phyloP scores from a whole-genome alignment of 2,797 vertebrate species.

The Pangasius larnaudii region DNA sequence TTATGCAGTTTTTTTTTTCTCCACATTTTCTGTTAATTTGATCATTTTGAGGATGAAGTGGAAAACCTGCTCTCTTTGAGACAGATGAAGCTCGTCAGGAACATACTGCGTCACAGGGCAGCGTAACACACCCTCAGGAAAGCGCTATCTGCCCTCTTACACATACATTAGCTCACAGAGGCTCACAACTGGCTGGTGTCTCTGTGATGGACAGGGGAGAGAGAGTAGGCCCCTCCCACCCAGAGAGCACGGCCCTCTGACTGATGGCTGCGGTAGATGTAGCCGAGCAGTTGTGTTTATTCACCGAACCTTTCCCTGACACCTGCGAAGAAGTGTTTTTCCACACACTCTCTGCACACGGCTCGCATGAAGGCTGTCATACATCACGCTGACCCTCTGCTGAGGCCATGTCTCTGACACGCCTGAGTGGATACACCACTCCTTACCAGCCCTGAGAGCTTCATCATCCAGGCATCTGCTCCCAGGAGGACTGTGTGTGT shows the following conservation, averaged over 20 bases:
- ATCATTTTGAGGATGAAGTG: neutral
- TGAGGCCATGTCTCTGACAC: neutral
- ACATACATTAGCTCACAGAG: neutral
- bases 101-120: neutral
- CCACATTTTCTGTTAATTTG: neutral
- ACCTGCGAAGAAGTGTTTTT: neutral
- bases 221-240: neutral
- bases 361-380: neutral
- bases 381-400: conserved; percentile 19
- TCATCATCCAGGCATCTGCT: conserved; percentile 15
- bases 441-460: neutral
- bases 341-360: neutral
- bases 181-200: neutral
- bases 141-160: neutral
- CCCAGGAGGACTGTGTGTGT: conserved; percentile 7
- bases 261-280: neutral
- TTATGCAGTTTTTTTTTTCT: neutral
- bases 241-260: neutral
- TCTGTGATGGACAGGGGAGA: neutral
- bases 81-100: neutral
- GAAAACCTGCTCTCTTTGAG: neutral
- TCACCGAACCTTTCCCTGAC: neutral
- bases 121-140: neutral
- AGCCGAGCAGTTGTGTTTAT: neutral
- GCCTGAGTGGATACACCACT: neutral